A percentile compares a stretch with the other conserved stretches of the same genome.
Evolutionary conservation across 2,797 vertebrate species (phyloP).

Genomic region (Ptychobarbus kaznakovi): DNA sequence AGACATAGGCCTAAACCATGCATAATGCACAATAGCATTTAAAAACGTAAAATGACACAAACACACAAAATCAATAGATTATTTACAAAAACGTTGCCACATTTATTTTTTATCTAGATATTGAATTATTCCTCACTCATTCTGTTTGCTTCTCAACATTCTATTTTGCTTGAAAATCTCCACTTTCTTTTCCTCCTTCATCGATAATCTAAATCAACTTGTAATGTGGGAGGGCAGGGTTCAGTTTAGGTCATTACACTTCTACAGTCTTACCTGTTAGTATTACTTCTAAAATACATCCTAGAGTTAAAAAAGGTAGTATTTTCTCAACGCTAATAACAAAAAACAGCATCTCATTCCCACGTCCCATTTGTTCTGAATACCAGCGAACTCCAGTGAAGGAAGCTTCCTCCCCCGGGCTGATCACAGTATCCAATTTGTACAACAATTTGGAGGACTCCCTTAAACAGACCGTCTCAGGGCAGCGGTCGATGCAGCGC

Average conservation of each 20-base stretch:
- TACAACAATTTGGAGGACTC: slow-evolving; percentile 15
- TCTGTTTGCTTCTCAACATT: background rate
- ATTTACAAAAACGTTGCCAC: background rate
- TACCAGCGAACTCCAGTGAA: background rate
- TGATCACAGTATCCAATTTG: slow-evolving; percentile 24
- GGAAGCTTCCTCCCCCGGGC: background rate
- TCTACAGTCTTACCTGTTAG: background rate
- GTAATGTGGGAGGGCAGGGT: background rate
- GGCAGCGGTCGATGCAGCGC: slow-evolving; percentile 29
- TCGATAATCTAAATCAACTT: background rate
- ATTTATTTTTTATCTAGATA: background rate
- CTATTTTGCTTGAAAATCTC: background rate
- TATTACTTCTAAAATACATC: background rate
- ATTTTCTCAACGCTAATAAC: background rate
- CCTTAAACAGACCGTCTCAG: slow-evolving; percentile 15
- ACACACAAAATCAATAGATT: background rate
- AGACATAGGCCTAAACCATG: background rate
- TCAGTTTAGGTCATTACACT: slow-evolving; percentile 1
- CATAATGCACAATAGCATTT: background rate
- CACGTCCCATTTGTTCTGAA: background rate
- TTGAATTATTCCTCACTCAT: background rate
- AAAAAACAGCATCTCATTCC: slow-evolving; percentile 8
- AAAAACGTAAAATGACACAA: background rate
- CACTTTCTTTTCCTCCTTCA: background rate
- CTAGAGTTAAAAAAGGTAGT: background rate